Percentiles rank a stretch among this genome's conserved stretches.
phyloP scores from a whole-genome alignment of 1,140 invertebrate genomes.

The Rhagoletis pomonella region DNA sequence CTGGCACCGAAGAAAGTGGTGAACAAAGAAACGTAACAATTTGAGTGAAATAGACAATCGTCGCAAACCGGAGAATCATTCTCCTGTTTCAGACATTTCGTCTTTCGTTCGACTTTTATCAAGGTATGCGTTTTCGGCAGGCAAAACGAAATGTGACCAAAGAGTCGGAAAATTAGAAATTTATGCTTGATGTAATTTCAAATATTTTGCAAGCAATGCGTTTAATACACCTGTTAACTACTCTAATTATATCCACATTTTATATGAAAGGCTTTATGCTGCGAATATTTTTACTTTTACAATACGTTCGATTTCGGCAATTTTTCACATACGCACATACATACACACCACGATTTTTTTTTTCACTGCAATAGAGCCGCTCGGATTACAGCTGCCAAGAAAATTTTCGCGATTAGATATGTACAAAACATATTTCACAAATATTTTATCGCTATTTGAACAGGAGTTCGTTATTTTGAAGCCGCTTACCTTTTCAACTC shows the following conservation, averaged over 20 bases:
- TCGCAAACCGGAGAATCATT: conserved; percentile 40
- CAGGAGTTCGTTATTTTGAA: not conserved
- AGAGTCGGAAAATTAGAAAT: not conserved
- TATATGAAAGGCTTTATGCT: not conserved
- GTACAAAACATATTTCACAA: not conserved
- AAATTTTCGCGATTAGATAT: not conserved
- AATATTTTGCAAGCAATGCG: not conserved
- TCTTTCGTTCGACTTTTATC: not conserved
- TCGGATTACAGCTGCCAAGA: conserved; percentile 3
- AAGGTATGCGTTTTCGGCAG: not conserved
- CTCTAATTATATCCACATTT: not conserved
- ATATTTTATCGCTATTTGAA: not conserved
- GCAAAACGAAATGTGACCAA: not conserved
- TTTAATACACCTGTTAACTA: not conserved
- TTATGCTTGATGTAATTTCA: not conserved
- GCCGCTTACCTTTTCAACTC: conserved; percentile 39
- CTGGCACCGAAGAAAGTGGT: not conserved
- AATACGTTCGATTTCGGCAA: not conserved
- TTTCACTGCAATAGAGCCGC: not conserved
- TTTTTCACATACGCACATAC: no score
- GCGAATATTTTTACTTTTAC: not conserved
- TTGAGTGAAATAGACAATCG: not conserved
- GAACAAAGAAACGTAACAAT: not conserved
- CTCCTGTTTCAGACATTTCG: conserved; percentile 13
- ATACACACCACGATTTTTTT: not conserved